phyloP scores from a whole-genome alignment of 2,113 vertebrate species.

The Steatornis caripensis region DNA sequence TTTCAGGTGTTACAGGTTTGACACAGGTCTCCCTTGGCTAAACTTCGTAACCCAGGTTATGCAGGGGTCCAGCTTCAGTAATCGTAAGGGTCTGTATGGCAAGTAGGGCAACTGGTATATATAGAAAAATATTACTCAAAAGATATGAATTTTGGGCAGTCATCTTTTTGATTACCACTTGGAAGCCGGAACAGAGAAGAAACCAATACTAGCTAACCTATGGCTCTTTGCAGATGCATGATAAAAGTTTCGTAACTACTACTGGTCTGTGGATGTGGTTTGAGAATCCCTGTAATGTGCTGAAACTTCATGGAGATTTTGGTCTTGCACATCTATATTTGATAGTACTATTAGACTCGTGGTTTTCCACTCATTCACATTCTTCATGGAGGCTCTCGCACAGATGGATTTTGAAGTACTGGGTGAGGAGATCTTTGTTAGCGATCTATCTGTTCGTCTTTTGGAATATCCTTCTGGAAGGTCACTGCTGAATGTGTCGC shows the following conservation, averaged over 20 bases:
- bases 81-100: neutral
- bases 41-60: neutral
- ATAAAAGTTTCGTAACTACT: neutral
- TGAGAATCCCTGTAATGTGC: neutral
- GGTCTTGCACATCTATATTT: neutral
- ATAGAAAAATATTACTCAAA: neutral
- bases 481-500: fast-evolving
- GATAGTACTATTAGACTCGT: neutral
- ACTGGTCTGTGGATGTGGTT: neutral
- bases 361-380: neutral
- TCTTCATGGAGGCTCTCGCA: neutral
- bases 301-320: neutral
- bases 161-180: neutral
- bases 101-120: neutral
- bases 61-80: neutral
- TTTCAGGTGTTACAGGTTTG: neutral
- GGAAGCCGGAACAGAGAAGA: neutral
- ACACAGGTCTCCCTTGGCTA: neutral
- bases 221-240: neutral
- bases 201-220: neutral
- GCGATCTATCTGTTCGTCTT: neutral
- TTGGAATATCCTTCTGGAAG: neutral
- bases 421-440: neutral
- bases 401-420: neutral
- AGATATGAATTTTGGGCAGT: neutral